phyloP scores from a whole-genome alignment of 2,797 vertebrate species.

The Acipenser oxyrinchus region DNA sequence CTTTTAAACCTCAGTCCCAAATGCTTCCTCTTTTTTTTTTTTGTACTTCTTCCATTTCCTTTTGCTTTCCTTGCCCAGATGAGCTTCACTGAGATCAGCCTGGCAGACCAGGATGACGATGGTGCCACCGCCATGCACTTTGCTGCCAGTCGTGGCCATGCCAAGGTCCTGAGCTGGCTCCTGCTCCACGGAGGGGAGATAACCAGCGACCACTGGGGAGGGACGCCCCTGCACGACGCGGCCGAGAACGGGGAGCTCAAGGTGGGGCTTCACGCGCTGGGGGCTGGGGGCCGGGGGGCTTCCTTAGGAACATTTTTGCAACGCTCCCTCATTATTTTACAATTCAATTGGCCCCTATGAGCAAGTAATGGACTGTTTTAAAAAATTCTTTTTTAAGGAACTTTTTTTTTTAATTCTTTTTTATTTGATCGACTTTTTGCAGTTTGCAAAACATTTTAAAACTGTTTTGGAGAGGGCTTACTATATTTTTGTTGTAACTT shows the following conservation, averaged over 20 bases:
- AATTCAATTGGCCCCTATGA: no score
- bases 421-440: neutral
- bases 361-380: no score
- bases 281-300: no score
- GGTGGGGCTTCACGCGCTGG: constrained; percentile 31
- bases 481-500: no score
- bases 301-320: no score
- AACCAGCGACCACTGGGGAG: constrained; percentile 53
- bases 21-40: neutral
- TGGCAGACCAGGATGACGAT: constrained; percentile 53
- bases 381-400: no score
- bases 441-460: no score
- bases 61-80: constrained; percentile 51
- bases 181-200: constrained; percentile 65
- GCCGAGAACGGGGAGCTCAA: constrained; percentile 68
- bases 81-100: constrained; percentile 63
- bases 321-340: no score
- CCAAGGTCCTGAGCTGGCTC: constrained; percentile 70
- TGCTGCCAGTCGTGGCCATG: constrained; percentile 61
- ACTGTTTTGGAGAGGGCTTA: no score
- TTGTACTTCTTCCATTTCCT: neutral
- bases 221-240: constrained; percentile 62
- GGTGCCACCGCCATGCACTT: constrained; percentile 72
- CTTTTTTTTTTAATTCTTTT: neutral
- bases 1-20: neutral